Base-by-base conservation (phyloP, 1,140 invertebrate species). In the Thaumetopoea pityocampa region DNA sequence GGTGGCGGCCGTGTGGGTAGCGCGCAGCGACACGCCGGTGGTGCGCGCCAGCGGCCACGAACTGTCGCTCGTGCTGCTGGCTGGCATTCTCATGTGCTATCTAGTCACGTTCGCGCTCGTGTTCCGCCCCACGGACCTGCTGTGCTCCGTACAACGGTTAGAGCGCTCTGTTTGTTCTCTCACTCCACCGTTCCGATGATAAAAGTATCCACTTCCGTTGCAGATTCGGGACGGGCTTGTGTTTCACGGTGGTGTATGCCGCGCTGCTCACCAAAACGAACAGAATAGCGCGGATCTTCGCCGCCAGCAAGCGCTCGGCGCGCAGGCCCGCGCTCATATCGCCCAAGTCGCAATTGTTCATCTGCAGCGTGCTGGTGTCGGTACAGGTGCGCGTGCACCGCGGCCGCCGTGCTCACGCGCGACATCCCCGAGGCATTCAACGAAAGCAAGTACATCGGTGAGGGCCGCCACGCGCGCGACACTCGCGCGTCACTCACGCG, bases 401-500 rank as follows among this genome's bases (percentile, higher is more conserved):
- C 96, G 9, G 96, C 97, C 69, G 96, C 95, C 2, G 91, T 97
- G 0, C 88, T 96, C 5, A 96, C 94, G 1, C 89, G 96, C 38
- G 97, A 96, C 85, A 97, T 97, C 49, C 96, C 96, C 0, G 96
- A 97, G 84, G 95, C 94, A 9, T 98, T 97, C 84, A 97, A 98
- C 77, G 96, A 98, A 84, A 96, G 94, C 51, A 97, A 97, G 77
- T 92, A 93, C 83, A 97, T 98, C 63, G 92, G 91, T 93, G 19
- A 28, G 20, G 17, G 7, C 12, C 0, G 6, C 14, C 5, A 1
- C 12, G 3, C 7, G 2, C 16, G 5, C 22, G 10, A 7, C 4
- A 2, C 29, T 15, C 15, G 3, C 17, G 5, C 5, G 9, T 6
- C 5, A 5, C 4, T 1, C 27, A 15, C 36, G 5, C 3, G 5